These are phyloP conservation scores for Tipula helvola DNA, from an alignment of 2,888 invertebrate genomes.

Conservation along the genomic window DNA sequence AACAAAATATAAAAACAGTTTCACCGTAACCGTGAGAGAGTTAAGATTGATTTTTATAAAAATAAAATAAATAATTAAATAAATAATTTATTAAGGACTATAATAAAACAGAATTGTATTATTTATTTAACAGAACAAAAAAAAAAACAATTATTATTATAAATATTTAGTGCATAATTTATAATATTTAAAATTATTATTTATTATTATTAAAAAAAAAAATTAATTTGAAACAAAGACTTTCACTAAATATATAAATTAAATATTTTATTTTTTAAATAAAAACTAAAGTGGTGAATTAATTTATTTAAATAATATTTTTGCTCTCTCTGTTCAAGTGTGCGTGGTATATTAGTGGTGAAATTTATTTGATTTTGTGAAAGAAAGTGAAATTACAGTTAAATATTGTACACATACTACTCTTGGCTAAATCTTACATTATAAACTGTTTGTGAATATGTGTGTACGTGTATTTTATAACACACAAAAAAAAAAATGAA, in stretches of 20 bases:
- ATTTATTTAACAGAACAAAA: neutral
- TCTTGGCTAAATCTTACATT: neutral
- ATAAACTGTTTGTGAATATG: neutral
- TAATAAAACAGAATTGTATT: neutral
- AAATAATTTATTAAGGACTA: neutral
- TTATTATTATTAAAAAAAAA: neutral
- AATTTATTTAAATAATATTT: neutral
- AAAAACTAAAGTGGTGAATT: neutral
- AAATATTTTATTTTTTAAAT: neutral
- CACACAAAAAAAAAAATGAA: neutral
- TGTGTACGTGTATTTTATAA: neutral
- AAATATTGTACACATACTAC: neutral
- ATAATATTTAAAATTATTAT: neutral
- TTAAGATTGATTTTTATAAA: neutral
- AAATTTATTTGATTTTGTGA: neutral
- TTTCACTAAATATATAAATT: neutral
- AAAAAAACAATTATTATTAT: neutral
- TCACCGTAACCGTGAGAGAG: slow-evolving; percentile 4
- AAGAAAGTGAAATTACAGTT: slow-evolving; percentile 4
- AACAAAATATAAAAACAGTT: neutral
- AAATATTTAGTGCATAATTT: neutral
- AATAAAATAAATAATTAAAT: neutral
- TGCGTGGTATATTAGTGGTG: neutral
- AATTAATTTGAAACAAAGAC: neutral
- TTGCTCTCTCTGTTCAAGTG: neutral